phyloP scores from a whole-genome alignment of 2,888 invertebrate species.

The Stenurella melanura region DNA sequence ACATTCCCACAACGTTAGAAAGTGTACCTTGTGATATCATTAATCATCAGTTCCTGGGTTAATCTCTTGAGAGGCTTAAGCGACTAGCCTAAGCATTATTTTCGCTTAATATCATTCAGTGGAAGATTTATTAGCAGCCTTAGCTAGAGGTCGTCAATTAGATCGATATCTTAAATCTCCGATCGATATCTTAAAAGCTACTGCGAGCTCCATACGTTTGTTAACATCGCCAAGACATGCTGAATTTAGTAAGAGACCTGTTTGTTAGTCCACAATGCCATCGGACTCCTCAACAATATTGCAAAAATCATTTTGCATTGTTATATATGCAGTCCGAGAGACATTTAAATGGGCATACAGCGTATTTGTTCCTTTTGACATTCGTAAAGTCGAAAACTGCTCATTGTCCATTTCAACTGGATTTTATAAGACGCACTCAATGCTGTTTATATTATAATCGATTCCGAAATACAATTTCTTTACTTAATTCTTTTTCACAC shows the following conservation, averaged over 20 bases:
- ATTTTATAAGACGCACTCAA: background rate
- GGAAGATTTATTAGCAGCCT: constrained; percentile 56
- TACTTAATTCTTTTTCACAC: too few species aligned
- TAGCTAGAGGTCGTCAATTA: constrained; percentile 65
- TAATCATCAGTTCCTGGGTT: background rate
- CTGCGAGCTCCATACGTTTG: constrained; percentile 61
- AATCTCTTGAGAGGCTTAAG: background rate
- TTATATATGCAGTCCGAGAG: constrained; percentile 8
- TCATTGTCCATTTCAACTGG: background rate
- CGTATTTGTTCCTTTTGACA: background rate
- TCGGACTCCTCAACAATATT: background rate
- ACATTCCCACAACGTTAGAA: too few species aligned
- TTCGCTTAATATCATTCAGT: constrained; percentile 51
- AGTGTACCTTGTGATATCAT: too few species aligned
- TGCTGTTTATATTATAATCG: background rate
- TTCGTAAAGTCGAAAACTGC: background rate
- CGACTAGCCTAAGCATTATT: constrained; percentile 46
- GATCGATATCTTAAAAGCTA: constrained; percentile 67
- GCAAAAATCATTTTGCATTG: constrained; percentile 28
- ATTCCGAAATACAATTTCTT: too few species aligned
- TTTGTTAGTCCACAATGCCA: constrained; percentile 19
- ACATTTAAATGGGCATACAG: constrained; percentile 2
- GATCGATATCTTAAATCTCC: constrained; percentile 68
- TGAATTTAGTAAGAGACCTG: constrained; percentile 37
- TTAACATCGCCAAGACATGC: constrained; percentile 57